Base-by-base conservation (phyloP, 2,888 invertebrate genomes). In the Leptodirus hochenwartii region DNA sequence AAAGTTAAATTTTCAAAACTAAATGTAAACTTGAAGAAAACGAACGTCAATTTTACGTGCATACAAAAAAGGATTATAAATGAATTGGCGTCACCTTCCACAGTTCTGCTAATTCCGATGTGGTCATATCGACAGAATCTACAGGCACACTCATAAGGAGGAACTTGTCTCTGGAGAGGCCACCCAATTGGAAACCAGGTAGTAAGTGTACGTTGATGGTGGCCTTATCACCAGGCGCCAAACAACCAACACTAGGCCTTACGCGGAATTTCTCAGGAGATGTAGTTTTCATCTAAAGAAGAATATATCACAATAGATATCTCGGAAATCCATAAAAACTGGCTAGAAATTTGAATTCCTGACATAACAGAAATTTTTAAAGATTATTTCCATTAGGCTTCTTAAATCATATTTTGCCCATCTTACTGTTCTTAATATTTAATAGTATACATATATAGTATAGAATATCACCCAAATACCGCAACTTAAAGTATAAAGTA, bases 241-340 rank as follows among this genome's bases (percentile, higher is more conserved):
- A 50, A 4, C 71, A 58, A 1, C 91, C 91, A 4, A 76, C 71
- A 43, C 84, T 87, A 0, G 91, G 93, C 30, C 85, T 68, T 2
- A 96, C 95, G 16, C 87, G 64, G 57, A 88, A 95, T 53, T 90
- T 91, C 45, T 91, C 88, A 0, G 93, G 95, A 0, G 90, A 80
- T 3, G 93, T 95, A 9, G 93, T 95, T 56, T 95, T 82, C 37
- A 95, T 78, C 79, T 93, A 59, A 27, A 63, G 65, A 2, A 56
- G 59, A 33, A 33, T 10, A 23, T 27, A 35, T 20, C 90, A 0
- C 95, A 93, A 0, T 88, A 91, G 45, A 91, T n/a, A n/a, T n/a
- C 25, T 11, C 16, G n/a, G 13, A 5, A 29, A 4, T 12, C 17
- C n/a, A 26, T 11, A 13, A 4, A 5, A 15, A 2, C 14, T 26